Conservation (phyloP, 1,140 invertebrate species). For the Eumeta japonica region DNA sequence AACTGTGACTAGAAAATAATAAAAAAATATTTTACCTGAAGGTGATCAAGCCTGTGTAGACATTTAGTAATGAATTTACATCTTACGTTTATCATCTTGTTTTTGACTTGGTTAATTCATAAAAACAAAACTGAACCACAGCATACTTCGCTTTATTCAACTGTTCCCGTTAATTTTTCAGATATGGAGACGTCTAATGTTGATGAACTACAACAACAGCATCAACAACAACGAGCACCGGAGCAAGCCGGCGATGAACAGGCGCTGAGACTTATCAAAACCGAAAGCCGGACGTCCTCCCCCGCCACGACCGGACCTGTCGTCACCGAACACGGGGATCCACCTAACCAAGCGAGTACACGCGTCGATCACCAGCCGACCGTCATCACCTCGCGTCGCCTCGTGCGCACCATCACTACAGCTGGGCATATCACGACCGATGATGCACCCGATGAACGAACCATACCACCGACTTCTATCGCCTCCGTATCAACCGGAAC, state of each 20-base stretch:
- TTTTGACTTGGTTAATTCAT: too few relatives aligned
- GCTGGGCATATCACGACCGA: conserved; percentile 61
- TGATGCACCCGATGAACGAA: conserved; percentile 39
- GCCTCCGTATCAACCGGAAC: too few relatives aligned
- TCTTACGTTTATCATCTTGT: too few relatives aligned
- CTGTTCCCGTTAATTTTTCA: too few relatives aligned
- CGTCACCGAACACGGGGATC: not conserved
- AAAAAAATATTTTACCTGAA: too few relatives aligned
- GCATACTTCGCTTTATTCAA: too few relatives aligned
- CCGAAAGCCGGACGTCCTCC: conserved; percentile 31
- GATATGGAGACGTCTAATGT: too few relatives aligned
- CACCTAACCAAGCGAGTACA: not conserved
- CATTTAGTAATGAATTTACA: too few relatives aligned
- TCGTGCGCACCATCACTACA: conserved; percentile 62
- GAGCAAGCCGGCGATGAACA: conserved; percentile 20
- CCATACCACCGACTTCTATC: too few relatives aligned
- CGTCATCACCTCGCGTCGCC: conserved; percentile 59
- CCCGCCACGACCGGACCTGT: not conserved
- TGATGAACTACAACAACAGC: conserved; percentile 4
- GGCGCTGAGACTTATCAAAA: conserved; percentile 39
- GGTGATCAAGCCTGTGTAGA: too few relatives aligned
- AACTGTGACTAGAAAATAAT: too few relatives aligned
- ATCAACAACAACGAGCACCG: conserved; percentile 19
- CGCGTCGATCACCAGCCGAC: conserved; percentile 33
- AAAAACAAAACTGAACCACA: too few relatives aligned